A percentile compares a stretch with the other conserved stretches of the same genome.
These are phyloP conservation scores for Phyllotis vaccarum DNA, from an alignment of 2,797 vertebrate genomes.

Conservation along the genomic window DNA sequence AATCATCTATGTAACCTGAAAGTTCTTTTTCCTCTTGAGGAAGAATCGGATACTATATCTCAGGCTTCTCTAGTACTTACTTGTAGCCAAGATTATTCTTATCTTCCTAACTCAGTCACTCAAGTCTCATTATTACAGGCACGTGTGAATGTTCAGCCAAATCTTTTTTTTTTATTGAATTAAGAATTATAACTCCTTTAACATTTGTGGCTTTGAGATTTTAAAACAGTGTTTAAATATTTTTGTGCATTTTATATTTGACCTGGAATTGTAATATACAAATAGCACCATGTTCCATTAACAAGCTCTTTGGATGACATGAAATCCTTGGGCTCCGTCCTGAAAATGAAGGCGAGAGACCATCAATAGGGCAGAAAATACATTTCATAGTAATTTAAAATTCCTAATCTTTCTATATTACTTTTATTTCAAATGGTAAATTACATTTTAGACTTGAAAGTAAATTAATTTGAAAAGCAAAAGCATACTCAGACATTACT, in stretches of 20 bases:
- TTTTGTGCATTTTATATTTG: not conserved
- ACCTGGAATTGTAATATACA: conserved; percentile 53
- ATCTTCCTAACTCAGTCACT: not conserved
- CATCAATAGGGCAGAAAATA: not conserved
- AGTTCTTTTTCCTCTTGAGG: not conserved
- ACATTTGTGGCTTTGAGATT: conserved; percentile 45
- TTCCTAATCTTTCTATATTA: not conserved
- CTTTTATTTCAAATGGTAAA: conserved; percentile 50
- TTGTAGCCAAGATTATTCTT: not conserved
- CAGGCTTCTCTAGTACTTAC: not conserved
- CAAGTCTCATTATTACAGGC: fast-evolving
- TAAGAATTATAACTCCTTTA: conserved; percentile 53
- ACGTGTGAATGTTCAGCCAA: conserved; percentile 20
- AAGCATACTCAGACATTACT: conserved; percentile 1
- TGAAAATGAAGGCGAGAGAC: not conserved
- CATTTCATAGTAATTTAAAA: conserved; percentile 36
- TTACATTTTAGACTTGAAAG: conserved; percentile 31
- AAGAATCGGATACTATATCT: no score
- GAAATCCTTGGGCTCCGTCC: not conserved
- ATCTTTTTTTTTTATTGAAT: conserved; percentile 68
- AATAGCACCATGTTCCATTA: not conserved
- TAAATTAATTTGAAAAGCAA: conserved; percentile 57
- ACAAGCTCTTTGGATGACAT: not conserved
- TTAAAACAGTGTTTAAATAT: conserved; percentile 51
- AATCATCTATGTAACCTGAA: not conserved